Evolutionary conservation across 2,888 invertebrate species (phyloP), one percentile per base, ranked within the genome.

Genomic region (Oxyteleia sp.): DNA sequence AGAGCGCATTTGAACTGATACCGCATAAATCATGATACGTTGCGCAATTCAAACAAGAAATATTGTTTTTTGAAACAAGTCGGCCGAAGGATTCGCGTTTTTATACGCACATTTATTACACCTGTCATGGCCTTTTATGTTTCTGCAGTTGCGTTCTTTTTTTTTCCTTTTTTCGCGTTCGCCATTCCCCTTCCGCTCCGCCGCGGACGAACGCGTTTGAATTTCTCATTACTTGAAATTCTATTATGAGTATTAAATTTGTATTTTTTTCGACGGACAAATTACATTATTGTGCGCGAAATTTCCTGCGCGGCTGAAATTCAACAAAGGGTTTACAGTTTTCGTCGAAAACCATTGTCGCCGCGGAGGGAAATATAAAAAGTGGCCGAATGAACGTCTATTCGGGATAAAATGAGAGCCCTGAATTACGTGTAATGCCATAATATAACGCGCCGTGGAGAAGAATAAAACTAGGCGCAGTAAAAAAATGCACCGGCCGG

Each of bases 161-260:
- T n/a, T n/a, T n/a, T n/a, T n/a, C n/a, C n/a, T n/a, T n/a, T n/a
- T n/a, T n/a, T n/a, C n/a, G n/a, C n/a, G n/a, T n/a, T n/a, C n/a
- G n/a, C n/a, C n/a, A n/a, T n/a, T n/a, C n/a, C n/a, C n/a, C n/a
- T n/a, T n/a, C n/a, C n/a, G n/a, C n/a, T n/a, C n/a, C n/a, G n/a
- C n/a, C n/a, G n/a, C n/a, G n/a, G n/a, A n/a, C n/a, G n/a, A n/a
- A n/a, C n/a, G n/a, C n/a, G n/a, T 64, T 20, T 7, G 74, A 18
- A 75, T 53, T 74, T 74, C 63, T 29, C 51, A 63, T 74, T 61
- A 49, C 49, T 23, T 23, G 26, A 38, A 63, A 72, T 72, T 61
- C 18, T 72, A 41, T 72, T 72, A 53, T 72, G 38, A 72, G 18
- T 29, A 71, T 45, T 41, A 71, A 71, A 59, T 59, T 26, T 59